A percentile compares a stretch with the other conserved stretches of the same genome.
Conservation (phyloP, 1,140 invertebrate genomes). For the Brachionus manjavacas region DNA sequence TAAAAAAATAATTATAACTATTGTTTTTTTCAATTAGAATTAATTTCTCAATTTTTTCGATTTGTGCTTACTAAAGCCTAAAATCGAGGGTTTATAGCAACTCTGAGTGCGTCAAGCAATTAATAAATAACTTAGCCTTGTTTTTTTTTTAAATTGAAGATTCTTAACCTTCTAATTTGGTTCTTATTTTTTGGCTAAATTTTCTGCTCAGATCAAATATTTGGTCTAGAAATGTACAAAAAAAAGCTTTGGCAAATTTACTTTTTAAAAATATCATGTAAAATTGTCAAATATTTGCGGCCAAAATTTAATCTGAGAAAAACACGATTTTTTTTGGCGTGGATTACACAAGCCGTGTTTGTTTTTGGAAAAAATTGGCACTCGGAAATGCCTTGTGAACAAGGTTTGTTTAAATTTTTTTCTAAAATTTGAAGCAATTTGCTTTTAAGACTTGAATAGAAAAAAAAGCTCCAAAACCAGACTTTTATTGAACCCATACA, state of each 20-base stretch:
- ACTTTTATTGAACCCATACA: background rate
- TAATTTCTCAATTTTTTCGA: background rate
- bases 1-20: background rate
- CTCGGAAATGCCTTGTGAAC: background rate
- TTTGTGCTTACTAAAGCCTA: background rate
- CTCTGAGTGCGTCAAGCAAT: background rate
- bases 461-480: background rate
- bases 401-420: background rate
- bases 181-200: background rate
- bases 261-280: background rate
- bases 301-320: background rate
- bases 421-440: background rate
- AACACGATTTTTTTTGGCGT: background rate
- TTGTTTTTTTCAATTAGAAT: background rate
- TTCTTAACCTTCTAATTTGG: background rate
- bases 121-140: background rate
- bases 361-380: background rate
- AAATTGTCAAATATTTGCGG: background rate
- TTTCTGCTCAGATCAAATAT: too few relatives aligned
- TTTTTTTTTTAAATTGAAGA: background rate
- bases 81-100: background rate
- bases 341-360: background rate
- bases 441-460: background rate
- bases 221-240: background rate
- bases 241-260: background rate